These are phyloP conservation scores for Perognathus longimembris DNA, from an alignment of 2,113 vertebrate species.

Conservation along the genomic window DNA sequence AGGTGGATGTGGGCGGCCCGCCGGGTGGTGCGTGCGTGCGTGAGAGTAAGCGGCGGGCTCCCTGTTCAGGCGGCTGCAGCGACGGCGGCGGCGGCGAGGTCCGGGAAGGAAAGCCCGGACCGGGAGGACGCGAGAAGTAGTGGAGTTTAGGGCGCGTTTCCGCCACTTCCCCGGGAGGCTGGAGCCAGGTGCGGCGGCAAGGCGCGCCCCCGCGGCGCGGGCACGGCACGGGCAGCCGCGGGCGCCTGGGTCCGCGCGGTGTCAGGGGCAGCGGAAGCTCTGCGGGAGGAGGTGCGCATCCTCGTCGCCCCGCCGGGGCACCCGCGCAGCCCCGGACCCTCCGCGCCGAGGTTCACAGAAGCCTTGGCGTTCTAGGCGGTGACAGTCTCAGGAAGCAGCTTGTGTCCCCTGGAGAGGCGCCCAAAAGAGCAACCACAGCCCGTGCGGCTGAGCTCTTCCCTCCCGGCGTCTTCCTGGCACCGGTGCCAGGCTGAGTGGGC, in stretches of 20 bases:
- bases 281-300: slow-evolving; percentile 70
- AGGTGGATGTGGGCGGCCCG: not conserved
- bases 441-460: not conserved
- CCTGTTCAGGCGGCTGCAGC: not conserved
- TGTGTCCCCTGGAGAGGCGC: not conserved
- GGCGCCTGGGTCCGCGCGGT: slow-evolving; percentile 58
- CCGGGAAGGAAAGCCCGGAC: not conserved
- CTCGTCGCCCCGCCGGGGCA: slow-evolving; percentile 40
- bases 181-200: slow-evolving; percentile 83
- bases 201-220: slow-evolving; percentile 73
- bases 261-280: slow-evolving; percentile 58
- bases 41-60: slow-evolving; percentile 53
- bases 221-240: slow-evolving; percentile 58
- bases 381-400: slow-evolving; percentile 12
- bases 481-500: slow-evolving; percentile 47
- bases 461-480: not conserved
- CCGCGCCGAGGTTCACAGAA: not conserved
- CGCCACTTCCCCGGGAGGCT: slow-evolving; percentile 74
- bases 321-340: not conserved
- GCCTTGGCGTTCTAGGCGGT: slow-evolving; percentile 21
- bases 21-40: slow-evolving; percentile 34
- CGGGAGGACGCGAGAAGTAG: slow-evolving; percentile 63
- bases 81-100: not conserved
- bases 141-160: slow-evolving; percentile 79
- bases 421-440: slow-evolving; percentile 40